Evolutionary conservation across 1,140 invertebrate species (phyloP).

Genomic region (Micrasema minimum): DNA sequence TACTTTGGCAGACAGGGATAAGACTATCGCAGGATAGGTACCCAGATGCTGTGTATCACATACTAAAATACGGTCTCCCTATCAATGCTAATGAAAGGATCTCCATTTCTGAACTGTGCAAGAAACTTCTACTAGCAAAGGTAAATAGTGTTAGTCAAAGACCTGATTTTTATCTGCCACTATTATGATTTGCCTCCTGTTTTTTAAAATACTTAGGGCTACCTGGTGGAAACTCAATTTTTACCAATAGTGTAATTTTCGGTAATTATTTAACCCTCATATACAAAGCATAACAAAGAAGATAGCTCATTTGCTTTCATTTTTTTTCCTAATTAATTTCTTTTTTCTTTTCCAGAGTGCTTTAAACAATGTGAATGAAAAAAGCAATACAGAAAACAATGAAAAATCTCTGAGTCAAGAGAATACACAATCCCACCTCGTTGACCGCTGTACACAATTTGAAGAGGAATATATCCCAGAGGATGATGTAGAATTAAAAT

Average conservation of each 20-base stretch:
- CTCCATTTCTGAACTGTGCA: conserved; percentile 24
- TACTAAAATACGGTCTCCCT: conserved; percentile 38
- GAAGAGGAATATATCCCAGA: neutral
- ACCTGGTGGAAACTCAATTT: too few species aligned
- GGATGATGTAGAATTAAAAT: neutral
- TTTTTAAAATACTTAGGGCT: too few species aligned
- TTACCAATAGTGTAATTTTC: too few species aligned
- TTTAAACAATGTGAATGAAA: conserved; percentile 1
- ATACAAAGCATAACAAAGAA: too few species aligned
- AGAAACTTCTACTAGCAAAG: conserved; percentile 39
- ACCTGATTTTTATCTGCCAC: too few species aligned
- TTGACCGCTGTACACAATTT: neutral
- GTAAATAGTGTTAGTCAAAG: conserved; percentile 21
- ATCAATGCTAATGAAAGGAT: conserved; percentile 35
- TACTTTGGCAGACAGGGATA: conserved; percentile 57
- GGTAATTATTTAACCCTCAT: too few species aligned
- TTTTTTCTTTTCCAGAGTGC: conserved; percentile 19
- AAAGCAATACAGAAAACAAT: neutral
- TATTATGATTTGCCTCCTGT: too few species aligned
- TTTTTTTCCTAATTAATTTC: too few species aligned
- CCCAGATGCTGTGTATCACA: conserved; percentile 50
- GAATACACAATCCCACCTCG: neutral
- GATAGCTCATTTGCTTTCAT: too few species aligned
- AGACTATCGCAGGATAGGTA: conserved; percentile 57
- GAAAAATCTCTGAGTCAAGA: neutral